phyloP scores from a whole-genome alignment of 1,140 invertebrate species.

The Ooceraea biroi region DNA sequence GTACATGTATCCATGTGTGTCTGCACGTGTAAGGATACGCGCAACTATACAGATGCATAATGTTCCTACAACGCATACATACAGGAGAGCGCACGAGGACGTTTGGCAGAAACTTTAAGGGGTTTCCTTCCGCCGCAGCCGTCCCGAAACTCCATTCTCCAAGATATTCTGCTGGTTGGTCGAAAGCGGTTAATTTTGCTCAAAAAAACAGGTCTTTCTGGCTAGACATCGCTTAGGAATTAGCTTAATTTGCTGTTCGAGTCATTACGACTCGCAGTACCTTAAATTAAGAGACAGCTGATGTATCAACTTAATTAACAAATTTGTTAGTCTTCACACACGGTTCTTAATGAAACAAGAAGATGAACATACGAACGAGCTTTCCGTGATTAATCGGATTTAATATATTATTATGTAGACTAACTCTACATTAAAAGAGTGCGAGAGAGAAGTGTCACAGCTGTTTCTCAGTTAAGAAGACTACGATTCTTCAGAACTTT shows the following conservation, averaged over 20 bases:
- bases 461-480: too few species aligned
- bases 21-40: not conserved
- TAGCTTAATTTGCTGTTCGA: too few species aligned
- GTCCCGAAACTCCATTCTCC: slow-evolving; percentile 18
- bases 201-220: slow-evolving; percentile 27
- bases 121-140: slow-evolving; percentile 28
- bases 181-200: slow-evolving; percentile 50
- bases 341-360: too few species aligned
- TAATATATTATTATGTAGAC: too few species aligned
- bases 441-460: too few species aligned
- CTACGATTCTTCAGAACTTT: too few species aligned
- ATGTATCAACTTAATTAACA: too few species aligned
- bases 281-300: too few species aligned
- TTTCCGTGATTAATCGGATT: too few species aligned
- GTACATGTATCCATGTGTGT: not conserved
- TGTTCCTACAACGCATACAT: not conserved
- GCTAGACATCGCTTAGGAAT: not conserved
- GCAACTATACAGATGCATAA: not conserved
- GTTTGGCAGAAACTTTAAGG: slow-evolving; percentile 39
- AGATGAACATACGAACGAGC: too few species aligned
- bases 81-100: not conserved
- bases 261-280: too few species aligned
- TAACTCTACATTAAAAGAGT: not conserved
- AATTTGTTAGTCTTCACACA: too few species aligned
- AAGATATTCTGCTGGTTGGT: slow-evolving; percentile 45